Evolutionary conservation across 2,797 vertebrate genomes (phyloP).

Genomic region (Dipus sagitta): DNA sequence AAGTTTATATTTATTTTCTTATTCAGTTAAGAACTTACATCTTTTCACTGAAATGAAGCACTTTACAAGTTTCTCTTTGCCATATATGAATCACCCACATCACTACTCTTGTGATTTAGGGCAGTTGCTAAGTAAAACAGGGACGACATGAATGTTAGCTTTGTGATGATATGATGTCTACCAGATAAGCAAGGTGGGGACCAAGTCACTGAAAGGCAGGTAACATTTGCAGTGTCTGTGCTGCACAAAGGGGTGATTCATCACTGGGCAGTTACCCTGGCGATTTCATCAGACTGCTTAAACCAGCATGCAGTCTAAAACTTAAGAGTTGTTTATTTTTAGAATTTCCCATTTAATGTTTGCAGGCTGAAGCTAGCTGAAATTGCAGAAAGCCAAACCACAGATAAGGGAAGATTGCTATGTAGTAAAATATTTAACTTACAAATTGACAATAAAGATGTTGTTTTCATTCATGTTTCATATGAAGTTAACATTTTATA

Average conservation of each 20-base stretch:
- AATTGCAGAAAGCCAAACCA: neutral
- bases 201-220: neutral
- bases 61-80: neutral
- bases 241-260: neutral
- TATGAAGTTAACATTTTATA: constrained; percentile 52
- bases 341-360: neutral
- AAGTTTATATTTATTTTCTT: neutral
- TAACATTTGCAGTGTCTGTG: neutral
- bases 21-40: neutral
- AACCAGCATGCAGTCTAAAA: neutral
- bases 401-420: neutral
- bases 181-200: no score
- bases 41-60: neutral
- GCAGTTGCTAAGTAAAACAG: neutral
- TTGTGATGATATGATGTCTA: neutral
- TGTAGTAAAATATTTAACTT: constrained; percentile 8
- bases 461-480: constrained; percentile 48
- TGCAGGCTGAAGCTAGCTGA: neutral
- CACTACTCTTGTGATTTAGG: neutral
- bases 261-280: neutral
- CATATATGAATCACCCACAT: neutral
- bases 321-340: neutral
- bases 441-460: constrained; percentile 8
- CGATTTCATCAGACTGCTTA: neutral
- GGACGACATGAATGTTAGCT: neutral